Evolutionary conservation across 2,888 invertebrate species (phyloP).

Genomic region (Tanaodytes sp.): DNA sequence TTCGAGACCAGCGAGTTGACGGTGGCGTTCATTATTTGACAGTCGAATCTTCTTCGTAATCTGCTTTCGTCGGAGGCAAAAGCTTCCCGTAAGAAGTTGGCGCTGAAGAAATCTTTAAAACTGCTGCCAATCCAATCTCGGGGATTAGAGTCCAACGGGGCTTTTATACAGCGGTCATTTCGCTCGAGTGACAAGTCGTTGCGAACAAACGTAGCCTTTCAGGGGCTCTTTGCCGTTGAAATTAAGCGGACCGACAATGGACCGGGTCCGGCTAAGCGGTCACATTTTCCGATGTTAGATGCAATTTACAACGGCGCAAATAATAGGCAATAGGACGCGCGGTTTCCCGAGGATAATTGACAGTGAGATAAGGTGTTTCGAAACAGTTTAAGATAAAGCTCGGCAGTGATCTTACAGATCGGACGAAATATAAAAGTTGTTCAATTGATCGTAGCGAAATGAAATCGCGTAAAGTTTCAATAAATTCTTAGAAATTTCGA

Average conservation of each 20-base stretch:
- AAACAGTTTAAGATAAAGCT: too few relatives aligned
- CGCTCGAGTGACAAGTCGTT: slow-evolving; percentile 37
- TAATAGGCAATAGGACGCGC: not conserved
- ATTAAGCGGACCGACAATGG: slow-evolving; percentile 37
- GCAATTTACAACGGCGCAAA: slow-evolving; percentile 13
- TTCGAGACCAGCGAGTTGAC: too few relatives aligned
- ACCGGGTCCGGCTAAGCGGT: slow-evolving; percentile 15
- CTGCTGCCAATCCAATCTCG: slow-evolving; percentile 48
- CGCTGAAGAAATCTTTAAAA: slow-evolving; percentile 41
- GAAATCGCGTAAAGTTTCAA: too few relatives aligned
- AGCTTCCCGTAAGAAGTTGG: slow-evolving; percentile 30
- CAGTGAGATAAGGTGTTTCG: too few relatives aligned
- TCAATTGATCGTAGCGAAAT: too few relatives aligned
- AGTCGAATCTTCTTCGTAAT: slow-evolving; percentile 39
- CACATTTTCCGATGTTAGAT: slow-evolving; percentile 15
- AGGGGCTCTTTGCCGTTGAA: slow-evolving; percentile 25
- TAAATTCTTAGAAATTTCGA: too few relatives aligned
- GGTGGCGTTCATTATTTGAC: slow-evolving; percentile 43
- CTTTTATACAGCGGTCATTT: slow-evolving; percentile 48
- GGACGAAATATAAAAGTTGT: too few relatives aligned
- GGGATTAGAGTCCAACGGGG: slow-evolving; percentile 35
- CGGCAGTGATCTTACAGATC: too few relatives aligned
- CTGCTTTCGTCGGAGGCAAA: slow-evolving; percentile 41
- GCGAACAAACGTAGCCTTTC: slow-evolving; percentile 38
- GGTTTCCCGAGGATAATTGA: not conserved